Conservation (phyloP, 2,797 vertebrate genomes). For the Hirundo rustica region DNA sequence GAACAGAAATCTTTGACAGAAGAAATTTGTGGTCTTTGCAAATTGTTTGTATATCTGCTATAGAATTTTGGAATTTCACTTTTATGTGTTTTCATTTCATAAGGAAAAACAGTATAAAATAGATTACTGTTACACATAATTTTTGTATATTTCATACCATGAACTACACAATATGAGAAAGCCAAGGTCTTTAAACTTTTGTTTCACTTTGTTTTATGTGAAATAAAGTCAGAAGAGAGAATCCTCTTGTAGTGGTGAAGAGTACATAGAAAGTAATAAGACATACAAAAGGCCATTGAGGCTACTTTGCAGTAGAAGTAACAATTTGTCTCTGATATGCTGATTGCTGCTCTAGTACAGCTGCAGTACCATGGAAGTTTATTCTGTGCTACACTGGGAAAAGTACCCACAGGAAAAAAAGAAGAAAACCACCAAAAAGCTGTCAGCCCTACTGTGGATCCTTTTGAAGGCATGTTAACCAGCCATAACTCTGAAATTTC, state of each 20-base stretch:
- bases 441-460: neutral
- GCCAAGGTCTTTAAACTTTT: neutral
- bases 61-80: neutral
- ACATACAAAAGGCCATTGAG: neutral
- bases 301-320: neutral
- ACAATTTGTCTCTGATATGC: neutral
- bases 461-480: neutral
- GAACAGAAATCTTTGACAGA: neutral
- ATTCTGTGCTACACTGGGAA: neutral
- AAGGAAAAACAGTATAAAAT: neutral
- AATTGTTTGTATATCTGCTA: neutral
- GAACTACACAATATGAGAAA: neutral
- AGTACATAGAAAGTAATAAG: neutral
- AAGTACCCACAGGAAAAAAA: neutral
- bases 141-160: neutral
- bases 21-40: neutral
- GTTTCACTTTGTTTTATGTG: neutral
- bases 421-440: rapidly evolving
- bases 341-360: neutral
- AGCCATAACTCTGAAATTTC: neutral
- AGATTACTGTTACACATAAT: neutral
- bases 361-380: neutral
- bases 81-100: neutral
- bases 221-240: neutral
- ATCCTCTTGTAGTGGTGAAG: neutral